Base-by-base conservation (phyloP, 2,797 vertebrate genomes). In the Pteropus rufus region DNA sequence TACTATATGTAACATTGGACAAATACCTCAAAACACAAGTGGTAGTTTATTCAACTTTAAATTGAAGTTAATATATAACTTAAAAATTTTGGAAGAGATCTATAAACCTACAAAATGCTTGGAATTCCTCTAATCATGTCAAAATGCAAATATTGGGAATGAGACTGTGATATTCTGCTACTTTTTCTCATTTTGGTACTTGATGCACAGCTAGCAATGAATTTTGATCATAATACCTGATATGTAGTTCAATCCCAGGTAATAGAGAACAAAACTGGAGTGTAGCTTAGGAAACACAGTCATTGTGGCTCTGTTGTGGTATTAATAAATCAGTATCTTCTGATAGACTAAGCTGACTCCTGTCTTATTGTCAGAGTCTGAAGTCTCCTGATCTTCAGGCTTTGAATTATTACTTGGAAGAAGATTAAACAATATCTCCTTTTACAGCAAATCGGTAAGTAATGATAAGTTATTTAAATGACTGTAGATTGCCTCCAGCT, bases 401-500 rank as follows among this genome's bases (percentile, higher is more conserved):
- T 91, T 92, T 86, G 88, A 92, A 54, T 89, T 34, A 36, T 69
- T 84, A 72, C 72, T 85, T 85, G 52, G 21, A 92, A 80, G 64
- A 85, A 69, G 36, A 93, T 72, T 44, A 96, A 95, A 88, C 67
- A 89, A 46, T n/a, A 26, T 67, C 41, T 64, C 24, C 18, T 89
- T 93, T 95, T 94, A 80, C 15, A 93, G 64, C 24, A 94, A 94
- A 73, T 86, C 39, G 80, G 65, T 93, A 96, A 93, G 83, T 80
- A 93, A 69, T 60, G 44, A 60, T 67, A 89, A 83, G 80, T 96
- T 89, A 95, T 91, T 95, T 93, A 93, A 79, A 91, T 95, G 34
- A 72, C 39, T 93, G 29, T 34, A 91, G 46, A 92, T 46, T 96
- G 58, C 60, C 67, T 89, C 34, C 93, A 58, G 58, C 31, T 58